Evolutionary conservation across 2,797 vertebrate genomes (phyloP), one percentile per base, ranked within the genome.

Genomic region (Gorsachius magnificus): DNA sequence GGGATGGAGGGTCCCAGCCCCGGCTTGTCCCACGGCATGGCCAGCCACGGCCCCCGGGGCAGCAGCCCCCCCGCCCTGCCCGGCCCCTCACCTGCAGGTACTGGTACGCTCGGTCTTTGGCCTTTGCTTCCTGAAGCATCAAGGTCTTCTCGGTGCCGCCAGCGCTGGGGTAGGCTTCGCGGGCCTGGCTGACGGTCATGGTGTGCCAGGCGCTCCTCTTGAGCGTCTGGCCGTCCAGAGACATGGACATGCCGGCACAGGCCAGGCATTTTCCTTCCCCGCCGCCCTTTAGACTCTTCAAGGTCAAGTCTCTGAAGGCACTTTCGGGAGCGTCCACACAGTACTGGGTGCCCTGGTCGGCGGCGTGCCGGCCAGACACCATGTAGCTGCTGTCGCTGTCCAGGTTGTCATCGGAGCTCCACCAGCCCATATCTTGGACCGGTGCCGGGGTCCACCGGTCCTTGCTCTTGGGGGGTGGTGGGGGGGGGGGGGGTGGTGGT

Each of bases 381-480:
- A 99, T 97, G 96, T 99, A 99, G 98, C 99, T 99, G 89, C 99
- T 99, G 96, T 99, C 99, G 10, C 99, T 99, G 98, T 99, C 99
- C 97, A 99, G 97, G 98, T 99, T 99, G 97, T 99, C 99, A 0
- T 99, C 99, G 2, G 99, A 99, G 98, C 99, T 99, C 99, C 99
- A 99, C 99, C 99, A 99, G 90, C 99, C 99, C 29, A 99, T 98
- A 99, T 98, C 97, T 99, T 98, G 97, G 98, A 94, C 92, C 98
- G 98, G 92, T 98, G 98, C 89, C 98, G 98, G 92, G 98, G 31
- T 98, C 98, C 93, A 97, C 96, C 98, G 98, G 93, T 98, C 98
- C 97, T 98, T 95, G 98, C 98, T 76, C 97, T 83, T 99, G 97
- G 98, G 35, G 98, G 98, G 16, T 98, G 98, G 15, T 98, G 98